Percentiles rank a stretch among this genome's conserved stretches.
phyloP scores from a whole-genome alignment of 2,797 vertebrate genomes.

The Salmo trutta region DNA sequence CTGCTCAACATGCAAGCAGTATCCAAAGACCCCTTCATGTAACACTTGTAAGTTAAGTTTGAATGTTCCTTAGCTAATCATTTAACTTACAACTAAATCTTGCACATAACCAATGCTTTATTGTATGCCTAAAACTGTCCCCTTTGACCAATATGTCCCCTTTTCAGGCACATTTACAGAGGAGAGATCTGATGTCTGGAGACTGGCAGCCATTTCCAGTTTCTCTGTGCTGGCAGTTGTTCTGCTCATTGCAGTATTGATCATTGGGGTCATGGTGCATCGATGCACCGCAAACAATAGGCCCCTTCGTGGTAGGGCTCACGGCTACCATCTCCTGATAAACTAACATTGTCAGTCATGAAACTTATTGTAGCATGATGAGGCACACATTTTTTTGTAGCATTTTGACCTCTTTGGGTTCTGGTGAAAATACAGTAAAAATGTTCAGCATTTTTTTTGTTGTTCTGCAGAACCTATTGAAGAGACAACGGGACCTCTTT shows the following conservation, averaged over 20 bases:
- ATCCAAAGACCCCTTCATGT: slow-evolving; percentile 79
- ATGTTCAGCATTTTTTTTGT: not conserved
- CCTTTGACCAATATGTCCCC: not conserved
- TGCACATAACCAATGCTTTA: not conserved
- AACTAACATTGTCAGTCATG: not conserved
- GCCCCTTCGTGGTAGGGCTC: slow-evolving; percentile 76
- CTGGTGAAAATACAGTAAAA: not conserved
- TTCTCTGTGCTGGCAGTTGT: slow-evolving; percentile 78
- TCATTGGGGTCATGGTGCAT: slow-evolving; percentile 79
- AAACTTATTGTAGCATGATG: not conserved
- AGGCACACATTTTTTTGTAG: not conserved
- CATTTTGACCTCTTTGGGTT: not conserved
- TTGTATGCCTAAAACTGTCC: not conserved
- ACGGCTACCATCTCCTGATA: not conserved
- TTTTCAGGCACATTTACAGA: slow-evolving; percentile 57
- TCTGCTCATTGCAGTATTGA: slow-evolving; percentile 72
- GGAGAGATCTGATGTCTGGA: slow-evolving; percentile 70
- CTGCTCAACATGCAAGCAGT: slow-evolving; percentile 73
- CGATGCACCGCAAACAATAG: slow-evolving; percentile 73
- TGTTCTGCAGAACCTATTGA: slow-evolving; percentile 77
- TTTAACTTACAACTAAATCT: not conserved
- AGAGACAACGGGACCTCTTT: slow-evolving; percentile 81
- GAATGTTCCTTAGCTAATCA: too few relatives aligned
- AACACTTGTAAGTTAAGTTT: slow-evolving; percentile 74
- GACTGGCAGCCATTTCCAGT: slow-evolving; percentile 79